Base-by-base conservation (phyloP, 2,797 vertebrate species). In the Esox masquinongy region DNA sequence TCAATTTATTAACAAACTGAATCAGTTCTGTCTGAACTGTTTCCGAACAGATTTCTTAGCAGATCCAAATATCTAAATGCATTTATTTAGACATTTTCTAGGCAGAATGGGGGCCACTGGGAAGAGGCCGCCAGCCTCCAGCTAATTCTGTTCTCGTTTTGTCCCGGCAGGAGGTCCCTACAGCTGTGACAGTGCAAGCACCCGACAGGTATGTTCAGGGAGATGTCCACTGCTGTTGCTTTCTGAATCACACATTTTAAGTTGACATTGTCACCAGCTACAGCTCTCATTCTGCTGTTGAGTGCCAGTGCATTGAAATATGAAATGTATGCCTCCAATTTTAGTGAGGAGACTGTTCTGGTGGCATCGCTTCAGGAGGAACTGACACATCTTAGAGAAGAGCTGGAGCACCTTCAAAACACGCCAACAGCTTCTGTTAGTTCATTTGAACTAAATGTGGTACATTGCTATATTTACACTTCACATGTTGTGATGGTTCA, bases 341-440 rank as follows among this genome's bases (percentile, higher is more conserved):
- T 64, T 9, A 93, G 92, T 74, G 88, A 88, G 80, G 88, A 91
- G 74, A 22, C 59, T 74, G 34, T 75, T 67, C 71, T 86, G 2
- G 68, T 90, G 61, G 14, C 78, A 2, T 88, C 89, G 26, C 91
- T 92, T 84, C 87, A 93, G 79, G 84, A 86, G 70, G 92, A 93
- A 78, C 86, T 92, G 53, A 85, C 84, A 81, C 84, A 70, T 66
- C 85, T 92, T 69, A 91, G 88, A 87, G 88, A 90, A 83, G 89
- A 92, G 51, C 81, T 87, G 81, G 83, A 61, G 61, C 87, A 89
- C 70, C 73, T 92, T 50, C 78, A 84, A 50, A 90, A 53, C 73
- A 47, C 43, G 6, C 12, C 43, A 11, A 3, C 43, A 47, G 12
- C 82, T 75, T 61, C 82, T 43, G 90, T 91, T 80, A 86, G 87